Base-by-base conservation (phyloP, 2,888 invertebrate genomes). In the Tetheella fluctuosa region DNA sequence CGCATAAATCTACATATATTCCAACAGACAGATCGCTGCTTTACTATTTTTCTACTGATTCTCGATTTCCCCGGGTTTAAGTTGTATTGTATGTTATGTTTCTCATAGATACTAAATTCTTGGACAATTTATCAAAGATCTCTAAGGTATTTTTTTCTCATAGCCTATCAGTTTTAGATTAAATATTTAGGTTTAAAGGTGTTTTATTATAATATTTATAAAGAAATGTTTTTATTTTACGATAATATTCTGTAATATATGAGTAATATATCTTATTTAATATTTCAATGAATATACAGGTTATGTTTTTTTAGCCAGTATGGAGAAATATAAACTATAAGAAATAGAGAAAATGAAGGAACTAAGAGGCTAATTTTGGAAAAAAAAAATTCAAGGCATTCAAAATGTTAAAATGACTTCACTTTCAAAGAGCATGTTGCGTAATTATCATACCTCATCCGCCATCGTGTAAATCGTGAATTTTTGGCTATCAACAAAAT, bases 201-300 rank as follows among this genome's bases (percentile, higher is more conserved):
- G 82, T 78, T 82, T 79, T 83, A 83, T 78, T 82, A 80, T 83
- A 80, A 83, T 88, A 89, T 89, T 86, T 89, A 88, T 86, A 79
- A 80, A 70, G 76, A 80, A 80, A 78, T 79, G 77, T 86, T 86
- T 39, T 88, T 86, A 83, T 85, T 85, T 82, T 82, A 85, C 77
- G 69, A 79, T 81, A 77, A 80, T 80, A 80, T 79, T 79, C 76
- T 88, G 86, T 86, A 87, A 84, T 79, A 85, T 86, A 88, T 77
- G 83, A 88, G 83, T 89, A 87, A 85, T 86, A 86, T 85, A 85
- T 83, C 73, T 83, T 86, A 86, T 88, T 88, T 84, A 87, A 84
- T 86, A 85, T 81, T 85, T 85, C 76, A 86, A 86, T 88, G 80
- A 84, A 84, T 83, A 48, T 87, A 77, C 2, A 34, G 34, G 34